Evolutionary conservation across 2,113 vertebrate species (phyloP).

Genomic region (Sturnira hondurensis): DNA sequence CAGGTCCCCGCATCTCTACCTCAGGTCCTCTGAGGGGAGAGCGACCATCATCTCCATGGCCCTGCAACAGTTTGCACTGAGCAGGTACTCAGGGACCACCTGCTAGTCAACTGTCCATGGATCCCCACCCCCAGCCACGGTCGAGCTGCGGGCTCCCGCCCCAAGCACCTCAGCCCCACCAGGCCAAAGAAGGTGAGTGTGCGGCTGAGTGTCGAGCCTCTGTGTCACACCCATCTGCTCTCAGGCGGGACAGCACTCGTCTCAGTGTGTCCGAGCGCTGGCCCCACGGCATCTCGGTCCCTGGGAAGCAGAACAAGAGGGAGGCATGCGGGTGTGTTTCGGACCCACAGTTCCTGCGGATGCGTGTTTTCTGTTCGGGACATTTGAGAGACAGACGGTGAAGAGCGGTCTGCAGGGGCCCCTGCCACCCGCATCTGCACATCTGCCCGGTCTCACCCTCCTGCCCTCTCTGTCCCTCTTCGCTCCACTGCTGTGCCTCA

Average conservation of each 20-base stretch:
- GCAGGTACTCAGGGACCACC: too few species aligned
- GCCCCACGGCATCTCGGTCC: neutral
- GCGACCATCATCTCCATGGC: rapidly evolving
- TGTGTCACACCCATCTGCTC: neutral
- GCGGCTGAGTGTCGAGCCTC: too few species aligned
- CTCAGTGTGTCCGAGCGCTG: neutral
- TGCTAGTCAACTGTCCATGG: rapidly evolving
- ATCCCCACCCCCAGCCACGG: rapidly evolving
- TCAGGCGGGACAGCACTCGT: neutral
- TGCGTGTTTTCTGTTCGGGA: neutral
- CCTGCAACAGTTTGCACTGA: too few species aligned
- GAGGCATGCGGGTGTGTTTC: rapidly evolving
- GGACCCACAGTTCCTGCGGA: neutral
- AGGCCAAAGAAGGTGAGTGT: neutral
- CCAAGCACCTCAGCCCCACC: neutral
- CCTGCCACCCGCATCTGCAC: rapidly evolving
- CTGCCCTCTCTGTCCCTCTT: neutral
- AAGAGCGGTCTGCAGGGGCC: neutral
- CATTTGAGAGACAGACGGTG: rapidly evolving
- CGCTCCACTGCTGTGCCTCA: rapidly evolving
- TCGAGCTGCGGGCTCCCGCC: too few species aligned
- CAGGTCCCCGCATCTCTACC: rapidly evolving
- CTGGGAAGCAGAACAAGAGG: neutral
- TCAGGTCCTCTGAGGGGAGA: neutral
- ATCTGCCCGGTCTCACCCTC: rapidly evolving